These are phyloP conservation scores for Timema podura DNA, from an alignment of 2,888 invertebrate species.

Conservation along the genomic window DNA sequence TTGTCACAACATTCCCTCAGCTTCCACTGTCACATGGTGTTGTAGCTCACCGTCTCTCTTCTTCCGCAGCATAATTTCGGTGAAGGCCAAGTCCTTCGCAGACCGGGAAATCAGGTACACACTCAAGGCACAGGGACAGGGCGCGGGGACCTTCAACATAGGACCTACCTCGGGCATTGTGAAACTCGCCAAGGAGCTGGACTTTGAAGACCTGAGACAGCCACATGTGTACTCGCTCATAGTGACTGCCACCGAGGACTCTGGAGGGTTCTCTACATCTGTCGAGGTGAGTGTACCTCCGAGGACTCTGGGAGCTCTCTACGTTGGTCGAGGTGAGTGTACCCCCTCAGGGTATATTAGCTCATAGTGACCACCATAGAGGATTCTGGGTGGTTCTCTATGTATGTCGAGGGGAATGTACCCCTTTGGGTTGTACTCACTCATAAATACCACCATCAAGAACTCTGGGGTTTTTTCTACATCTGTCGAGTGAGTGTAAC, in stretches of 20 bases:
- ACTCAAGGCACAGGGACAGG: constrained; percentile 88
- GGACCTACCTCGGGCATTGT: constrained; percentile 93
- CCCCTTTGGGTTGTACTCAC: too few species aligned
- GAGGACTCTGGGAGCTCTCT: too few species aligned
- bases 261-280: constrained; percentile 93
- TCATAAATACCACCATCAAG: too few species aligned
- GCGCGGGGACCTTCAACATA: constrained; percentile 92
- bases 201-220: constrained; percentile 93
- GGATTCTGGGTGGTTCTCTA: too few species aligned
- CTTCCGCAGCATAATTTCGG: constrained; percentile 81
- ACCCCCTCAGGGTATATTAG: too few species aligned
- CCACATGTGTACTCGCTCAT: constrained; percentile 90
- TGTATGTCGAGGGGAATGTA: too few species aligned
- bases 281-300: constrained; percentile 73
- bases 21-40: too few species aligned
- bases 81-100: constrained; percentile 96
- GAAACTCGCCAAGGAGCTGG: constrained; percentile 90
- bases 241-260: constrained; percentile 94
- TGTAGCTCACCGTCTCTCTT: constrained; percentile 11
- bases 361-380: too few species aligned
- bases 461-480: too few species aligned
- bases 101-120: constrained; percentile 96
- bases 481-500: too few species aligned
- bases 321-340: too few species aligned
- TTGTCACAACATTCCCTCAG: too few species aligned